Base-by-base conservation (phyloP, 1,140 invertebrate genomes). In the Spodoptera frugiperda region DNA sequence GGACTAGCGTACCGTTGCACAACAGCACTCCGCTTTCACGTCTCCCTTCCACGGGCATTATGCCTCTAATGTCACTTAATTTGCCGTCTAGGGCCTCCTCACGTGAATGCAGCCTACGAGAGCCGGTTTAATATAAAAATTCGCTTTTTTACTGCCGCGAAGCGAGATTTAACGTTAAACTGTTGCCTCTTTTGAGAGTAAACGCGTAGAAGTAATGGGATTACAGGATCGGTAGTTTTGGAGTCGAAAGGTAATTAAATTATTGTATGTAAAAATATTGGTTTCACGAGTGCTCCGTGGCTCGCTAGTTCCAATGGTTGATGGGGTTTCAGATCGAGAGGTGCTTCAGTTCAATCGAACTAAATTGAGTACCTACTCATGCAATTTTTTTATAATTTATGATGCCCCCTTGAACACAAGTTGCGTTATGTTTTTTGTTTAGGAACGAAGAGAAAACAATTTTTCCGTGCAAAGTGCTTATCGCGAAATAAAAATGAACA, bases 51-150 rank as follows among this genome's bases (percentile, higher is more conserved):
- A 85, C 85, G 54, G 87, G 88, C 90, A 93, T 93, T 92, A 93
- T 92, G 85, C 87, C 90, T 89, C 89, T 93, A 93, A 92, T 93
- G 91, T 93, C 91, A 93, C 91, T 93, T 91, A 93, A 93, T 93
- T 93, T 91, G 87, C 91, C 89, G 89, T 91, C 90, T 91, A 92
- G 91, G 89, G 89, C 88, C 88, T 89, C 91, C 89, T 91, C 89
- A 92, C 86, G 89, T 92, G 88, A 93, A 92, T 91, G 87, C 91
- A 90, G 89, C 88, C 86, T 86, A 88, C 88, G 85, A 91, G 89
- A 89, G 89, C 89, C 82, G 88, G 89, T 91, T 91, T 93, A 89
- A 93, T 91, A 91, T 91, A 89, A 93, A 91, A 91, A 90, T 88
- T 89, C 82, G 84, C 86, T 91, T 91, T 89, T 85, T 87, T 86